Base-by-base conservation (phyloP, 2,113 vertebrate genomes). In the Dinomys branickii region DNA sequence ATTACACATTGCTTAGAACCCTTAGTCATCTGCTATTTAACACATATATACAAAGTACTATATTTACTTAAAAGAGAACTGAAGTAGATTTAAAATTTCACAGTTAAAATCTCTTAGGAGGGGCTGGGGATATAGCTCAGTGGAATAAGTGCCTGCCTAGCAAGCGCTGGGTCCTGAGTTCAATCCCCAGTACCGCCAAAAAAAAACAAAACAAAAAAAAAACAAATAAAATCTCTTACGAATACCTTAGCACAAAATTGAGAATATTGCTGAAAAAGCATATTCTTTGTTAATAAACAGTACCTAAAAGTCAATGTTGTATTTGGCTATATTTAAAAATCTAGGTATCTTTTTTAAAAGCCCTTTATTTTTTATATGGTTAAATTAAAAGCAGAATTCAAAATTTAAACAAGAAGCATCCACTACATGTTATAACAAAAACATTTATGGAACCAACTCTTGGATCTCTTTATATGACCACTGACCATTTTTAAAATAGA, bases 341-440 rank as follows among this genome's bases (percentile, higher is more conserved):
- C 12, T 63, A 44, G 13, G 17, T 63, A 93, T 77, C 69, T 88
- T 14, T 41, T 50, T 10, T 75, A 82, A 56, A 41, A 6, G 30
- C 28, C 41, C 52, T 81, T 82, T 69, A 83, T 3, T 85, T 83
- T 87, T 96, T 90, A 86, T 59, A 95, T 67, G 13, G n/a, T 73
- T 91, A 80, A 67, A 81, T 82, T 94, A 78, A 93, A 96, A 89
- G 20, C 7, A 63, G 67, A 94, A 92, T 63, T 92, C n/a, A 90
- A 95, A 95, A 86, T 63, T 94, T 92, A 94, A 94, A 67, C 7
- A 89, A 91, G 41, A 85, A 92, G 13, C 41, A 82, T 84, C 52
- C 7, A 80, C 75, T 88, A 54, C 26, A 59, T 83, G 33, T 4
- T 61, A 38, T 30, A 94, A 77, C 14, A 96, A 93, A 86, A 61